Base-by-base conservation (phyloP, 2,888 invertebrate species). In the Drosophila putrida region DNA sequence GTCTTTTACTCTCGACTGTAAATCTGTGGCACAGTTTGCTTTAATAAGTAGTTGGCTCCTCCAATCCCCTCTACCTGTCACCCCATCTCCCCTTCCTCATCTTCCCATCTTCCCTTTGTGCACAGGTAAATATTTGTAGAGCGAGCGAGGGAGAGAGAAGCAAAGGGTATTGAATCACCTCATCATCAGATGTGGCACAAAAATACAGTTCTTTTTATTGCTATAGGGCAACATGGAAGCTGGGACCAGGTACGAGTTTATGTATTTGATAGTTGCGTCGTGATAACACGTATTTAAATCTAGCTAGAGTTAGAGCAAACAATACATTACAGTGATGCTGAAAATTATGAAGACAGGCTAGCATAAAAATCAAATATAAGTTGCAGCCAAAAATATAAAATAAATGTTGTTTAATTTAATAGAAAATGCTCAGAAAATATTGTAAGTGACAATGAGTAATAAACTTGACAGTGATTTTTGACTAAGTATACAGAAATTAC, bases 121-220 rank as follows among this genome's bases (percentile, higher is more conserved):
- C 46, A 55, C 39, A 31, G 47, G 31, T 83, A 82, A 88, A 82
- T 86, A 82, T 82, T 88, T 82, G 87, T 77, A 31, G 65, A 69
- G 46, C 51, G 28, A 36, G 46, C 49, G 36, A 35, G 50, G 27
- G n/a, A n/a, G 54, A 66, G 73, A 77, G 57, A 58, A 63, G 9
- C 43, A 33, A 51, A 44, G 72, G 72, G 60, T 76, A 59, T 80
- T 83, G 78, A 67, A 81, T 74, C 78, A 57, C 51, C n/a, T n/a
- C n/a, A n/a, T n/a, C n/a, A n/a, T n/a, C 87, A 80, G 81, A 81
- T 81, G 87, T 83, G 66, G 67, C 73, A 87, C 74, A 70, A 47
- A 68, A 76, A 73, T 73, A 66, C 69, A 73, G 78, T 61, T 82
- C 66, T 58, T 62, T 62, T 46, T 39, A 55, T 53, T 44, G 47